phyloP scores from a whole-genome alignment of 2,113 vertebrate species.

The Clarias batrachus region DNA sequence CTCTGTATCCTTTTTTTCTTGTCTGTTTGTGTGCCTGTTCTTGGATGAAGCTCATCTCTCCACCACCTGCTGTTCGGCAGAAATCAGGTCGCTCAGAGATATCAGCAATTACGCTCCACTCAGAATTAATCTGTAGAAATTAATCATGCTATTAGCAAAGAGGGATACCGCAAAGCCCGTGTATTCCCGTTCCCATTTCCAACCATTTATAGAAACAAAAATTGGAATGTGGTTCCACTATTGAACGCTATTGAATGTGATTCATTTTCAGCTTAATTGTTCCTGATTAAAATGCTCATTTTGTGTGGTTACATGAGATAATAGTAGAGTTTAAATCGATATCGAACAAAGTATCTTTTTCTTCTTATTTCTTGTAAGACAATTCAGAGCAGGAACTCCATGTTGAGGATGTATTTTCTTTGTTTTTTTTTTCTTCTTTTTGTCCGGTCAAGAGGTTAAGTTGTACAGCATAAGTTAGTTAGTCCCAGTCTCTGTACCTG shows the following conservation, averaged over 20 bases:
- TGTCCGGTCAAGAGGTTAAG: neutral
- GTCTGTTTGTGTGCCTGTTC: neutral
- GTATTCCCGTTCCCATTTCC: conserved; percentile 57
- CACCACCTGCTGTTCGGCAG: conserved; percentile 35
- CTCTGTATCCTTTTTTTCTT: neutral
- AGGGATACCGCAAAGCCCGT: conserved; percentile 58
- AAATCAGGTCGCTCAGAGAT: conserved; percentile 29
- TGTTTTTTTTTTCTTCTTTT: neutral
- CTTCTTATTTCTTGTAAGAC: neutral
- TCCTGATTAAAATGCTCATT: neutral
- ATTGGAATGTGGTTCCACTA: neutral
- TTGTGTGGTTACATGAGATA: neutral
- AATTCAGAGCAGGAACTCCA: neutral
- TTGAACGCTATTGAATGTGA: conserved; percentile 38
- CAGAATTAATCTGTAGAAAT: conserved; percentile 58
- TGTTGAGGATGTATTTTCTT: neutral
- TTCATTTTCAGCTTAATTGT: conserved; percentile 67
- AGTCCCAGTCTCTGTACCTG: neutral
- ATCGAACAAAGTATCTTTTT: neutral
- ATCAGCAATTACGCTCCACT: conserved; percentile 36
- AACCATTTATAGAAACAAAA: conserved; percentile 55
- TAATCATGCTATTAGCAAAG: conserved; percentile 61
- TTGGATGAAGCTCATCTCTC: conserved; percentile 11
- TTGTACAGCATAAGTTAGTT: neutral
- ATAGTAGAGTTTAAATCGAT: neutral